Base-by-base conservation (phyloP, 2,113 vertebrate genomes). In the Promerops cafer region DNA sequence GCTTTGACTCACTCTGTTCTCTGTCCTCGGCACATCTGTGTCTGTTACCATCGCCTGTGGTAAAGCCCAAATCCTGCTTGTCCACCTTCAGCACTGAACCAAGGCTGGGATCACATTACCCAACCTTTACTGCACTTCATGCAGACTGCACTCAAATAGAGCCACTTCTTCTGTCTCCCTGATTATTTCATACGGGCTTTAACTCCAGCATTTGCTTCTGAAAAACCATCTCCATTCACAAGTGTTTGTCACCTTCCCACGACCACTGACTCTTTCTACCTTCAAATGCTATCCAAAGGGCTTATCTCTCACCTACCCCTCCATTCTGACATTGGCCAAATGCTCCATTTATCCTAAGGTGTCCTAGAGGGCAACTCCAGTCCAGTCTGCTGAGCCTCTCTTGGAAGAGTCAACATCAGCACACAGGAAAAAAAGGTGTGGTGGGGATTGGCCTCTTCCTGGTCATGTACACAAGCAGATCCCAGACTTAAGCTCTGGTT, bases 391-490 rank as follows among this genome's bases (percentile, higher is more conserved):
- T n/a, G 20, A 42, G 69, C 33, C 13, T 19, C 5, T n/a, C 60
- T 61, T 59, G 27, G 23, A 82, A 69, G 5, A 86, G 16, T 33
- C 42, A 56, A 39, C 5, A 42, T 35, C 39, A 72, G 63, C 44
- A 57, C 9, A 20, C 3, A 16, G 33, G 15, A 47, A 33, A 35
- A 35, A 60, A 60, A n/a, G 28, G 33, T 11, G 40, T 23, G 31
- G 11, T 31, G 35, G 10, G 16, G 35, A 59, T 49, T 35, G 50
- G n/a, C 16, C 60, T 35, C 31, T 47, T 75, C 22, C 31, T 64
- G 9, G 10, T 40, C 26, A 2, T 5, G 11, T 24, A 39, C 64
- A 47, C 0, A 0, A 28, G 11, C 4, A 7, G 13, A 52, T 66
- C 42, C 24, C 57, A 75, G 7, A 50, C 42, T 74, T 11, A 13